Percentiles rank a stretch among this genome's conserved stretches.
These are phyloP conservation scores for Tetraodon nigroviridis DNA, from an alignment of 2,113 vertebrate genomes.

Conservation along the genomic window DNA sequence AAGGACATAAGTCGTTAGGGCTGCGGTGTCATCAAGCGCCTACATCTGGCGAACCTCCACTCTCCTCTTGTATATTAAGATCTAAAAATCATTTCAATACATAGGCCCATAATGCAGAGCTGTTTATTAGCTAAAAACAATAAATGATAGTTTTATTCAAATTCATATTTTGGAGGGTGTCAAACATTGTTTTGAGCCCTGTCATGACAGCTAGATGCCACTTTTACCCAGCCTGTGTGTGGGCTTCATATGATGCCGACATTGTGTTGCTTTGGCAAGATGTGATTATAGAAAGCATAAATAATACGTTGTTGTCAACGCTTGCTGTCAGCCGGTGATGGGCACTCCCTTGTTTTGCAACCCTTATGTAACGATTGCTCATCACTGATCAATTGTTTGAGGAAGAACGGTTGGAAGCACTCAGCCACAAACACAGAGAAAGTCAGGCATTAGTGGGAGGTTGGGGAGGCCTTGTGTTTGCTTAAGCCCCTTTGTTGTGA, in stretches of 20 bases:
- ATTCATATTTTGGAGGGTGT: no score
- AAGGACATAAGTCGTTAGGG: conserved; percentile 75
- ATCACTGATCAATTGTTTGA: background rate
- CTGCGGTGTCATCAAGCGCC: conserved; percentile 57
- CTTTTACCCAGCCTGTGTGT: background rate
- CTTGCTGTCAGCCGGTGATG: conserved; percentile 1
- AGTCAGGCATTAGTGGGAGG: background rate
- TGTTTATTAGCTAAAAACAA: conserved; percentile 53
- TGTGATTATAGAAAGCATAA: conserved; percentile 1
- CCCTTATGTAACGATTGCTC: background rate
- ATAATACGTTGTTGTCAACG: background rate
- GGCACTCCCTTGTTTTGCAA: background rate
- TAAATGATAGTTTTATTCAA: no score
- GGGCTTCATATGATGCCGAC: background rate
- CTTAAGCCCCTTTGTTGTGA: background rate
- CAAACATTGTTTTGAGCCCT: no score
- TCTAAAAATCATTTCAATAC: conserved; percentile 70
- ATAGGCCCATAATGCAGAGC: conserved; percentile 62
- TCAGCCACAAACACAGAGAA: background rate
- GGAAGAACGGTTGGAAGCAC: background rate
- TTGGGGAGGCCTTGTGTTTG: background rate
- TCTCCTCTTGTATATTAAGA: conserved; percentile 40
- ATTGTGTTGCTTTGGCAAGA: background rate
- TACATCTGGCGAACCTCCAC: conserved; percentile 20
- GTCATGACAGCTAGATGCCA: background rate